Evolutionary conservation across 2,888 invertebrate genomes (phyloP).

Genomic region (Byasa hedistus): DNA sequence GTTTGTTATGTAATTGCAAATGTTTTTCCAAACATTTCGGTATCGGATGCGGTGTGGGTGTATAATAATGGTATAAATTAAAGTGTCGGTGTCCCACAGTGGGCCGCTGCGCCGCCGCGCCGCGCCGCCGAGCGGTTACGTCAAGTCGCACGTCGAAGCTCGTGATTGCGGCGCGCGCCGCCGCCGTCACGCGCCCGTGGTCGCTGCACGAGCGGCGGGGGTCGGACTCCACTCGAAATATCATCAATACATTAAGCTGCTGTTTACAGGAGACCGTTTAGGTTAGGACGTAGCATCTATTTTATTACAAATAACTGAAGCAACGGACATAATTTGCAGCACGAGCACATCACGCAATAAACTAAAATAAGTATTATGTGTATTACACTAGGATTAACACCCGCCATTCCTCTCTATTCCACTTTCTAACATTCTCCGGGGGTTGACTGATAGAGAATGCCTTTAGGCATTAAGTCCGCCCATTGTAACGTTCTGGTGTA

Average conservation of each 20-base stretch:
- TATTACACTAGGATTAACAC: no score
- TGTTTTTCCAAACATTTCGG: constrained; percentile 13
- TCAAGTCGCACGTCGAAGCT: constrained; percentile 65
- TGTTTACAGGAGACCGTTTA: no score
- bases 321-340: no score
- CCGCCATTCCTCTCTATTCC: no score
- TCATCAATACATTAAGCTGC: background rate
- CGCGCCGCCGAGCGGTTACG: constrained; percentile 62
- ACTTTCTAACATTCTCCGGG: no score
- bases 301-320: no score
- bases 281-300: no score
- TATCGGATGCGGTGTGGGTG: constrained; percentile 3
- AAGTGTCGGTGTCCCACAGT: constrained; percentile 23
- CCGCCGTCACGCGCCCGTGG: constrained; percentile 72
- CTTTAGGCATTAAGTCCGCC: no score
- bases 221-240: constrained; percentile 44
- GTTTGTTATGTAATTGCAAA: background rate
- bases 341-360: no score
- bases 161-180: constrained; percentile 74
- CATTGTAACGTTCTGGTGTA: no score
- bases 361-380: no score
- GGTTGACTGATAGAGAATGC: no score
- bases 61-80: constrained; percentile 24
- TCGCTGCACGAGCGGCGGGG: constrained; percentile 65
- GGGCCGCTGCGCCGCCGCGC: constrained; percentile 52